Evolutionary conservation across 2,797 vertebrate species (phyloP).

Genomic region (Anomalospiza imberbis): DNA sequence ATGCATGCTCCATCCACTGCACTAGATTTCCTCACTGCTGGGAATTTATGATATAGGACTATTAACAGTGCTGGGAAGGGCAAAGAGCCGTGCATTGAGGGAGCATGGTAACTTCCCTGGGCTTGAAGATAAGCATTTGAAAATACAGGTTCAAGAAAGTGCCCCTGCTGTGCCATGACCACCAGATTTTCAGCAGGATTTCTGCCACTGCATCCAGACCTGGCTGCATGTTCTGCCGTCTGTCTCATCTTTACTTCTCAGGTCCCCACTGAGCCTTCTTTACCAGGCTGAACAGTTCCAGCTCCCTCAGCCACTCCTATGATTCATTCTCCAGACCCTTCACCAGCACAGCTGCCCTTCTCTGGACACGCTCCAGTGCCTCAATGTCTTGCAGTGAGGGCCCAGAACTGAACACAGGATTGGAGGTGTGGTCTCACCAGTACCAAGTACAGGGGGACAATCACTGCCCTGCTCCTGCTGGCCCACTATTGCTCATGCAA

Average conservation of each 20-base stretch:
- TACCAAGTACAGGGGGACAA: rapidly evolving
- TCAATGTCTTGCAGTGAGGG: not conserved
- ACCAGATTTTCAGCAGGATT: not conserved
- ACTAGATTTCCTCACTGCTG: not conserved
- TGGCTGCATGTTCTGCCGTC: not conserved
- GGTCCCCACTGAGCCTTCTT: not conserved
- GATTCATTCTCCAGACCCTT: not conserved
- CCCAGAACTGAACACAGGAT: not conserved
- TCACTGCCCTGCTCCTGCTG: not conserved
- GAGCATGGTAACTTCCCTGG: not conserved
- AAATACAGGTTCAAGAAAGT: not conserved
- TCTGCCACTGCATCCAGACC: not conserved
- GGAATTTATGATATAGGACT: not conserved
- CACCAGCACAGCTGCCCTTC: not conserved
- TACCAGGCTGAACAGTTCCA: not conserved
- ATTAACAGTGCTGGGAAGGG: not conserved
- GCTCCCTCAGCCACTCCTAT: not conserved
- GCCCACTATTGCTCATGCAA: not conserved
- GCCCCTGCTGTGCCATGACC: not conserved
- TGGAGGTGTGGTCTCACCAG: not conserved
- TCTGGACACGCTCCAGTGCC: rapidly evolving
- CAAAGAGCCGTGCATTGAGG: not conserved
- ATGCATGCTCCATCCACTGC: not conserved
- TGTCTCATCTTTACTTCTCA: not conserved
- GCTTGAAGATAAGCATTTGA: not conserved